Conservation (phyloP, 2,888 invertebrate species). For the Zaprionus bogoriensis region DNA sequence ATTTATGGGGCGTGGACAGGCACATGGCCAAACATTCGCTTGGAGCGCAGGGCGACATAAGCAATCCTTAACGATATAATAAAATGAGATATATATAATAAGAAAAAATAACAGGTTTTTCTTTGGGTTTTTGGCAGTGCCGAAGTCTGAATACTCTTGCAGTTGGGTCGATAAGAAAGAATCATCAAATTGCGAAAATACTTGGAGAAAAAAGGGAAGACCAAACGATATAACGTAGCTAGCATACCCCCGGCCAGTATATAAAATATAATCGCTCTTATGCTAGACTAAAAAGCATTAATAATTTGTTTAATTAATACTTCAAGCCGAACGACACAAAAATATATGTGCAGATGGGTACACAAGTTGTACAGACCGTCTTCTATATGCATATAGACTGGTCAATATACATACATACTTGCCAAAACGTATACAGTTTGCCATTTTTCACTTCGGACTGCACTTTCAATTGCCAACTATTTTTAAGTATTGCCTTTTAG, state of each 20-base stretch:
- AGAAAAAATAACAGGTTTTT: no score
- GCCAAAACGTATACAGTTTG: background rate
- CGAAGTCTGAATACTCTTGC: background rate
- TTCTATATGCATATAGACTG: background rate
- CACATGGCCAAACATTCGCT: slow-evolving; percentile 64
- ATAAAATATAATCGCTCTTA: background rate
- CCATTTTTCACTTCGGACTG: slow-evolving; percentile 4
- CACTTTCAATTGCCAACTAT: slow-evolving; percentile 54
- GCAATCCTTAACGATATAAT: slow-evolving; percentile 28
- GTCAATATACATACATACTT: background rate
- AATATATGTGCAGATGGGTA: background rate
- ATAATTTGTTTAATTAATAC: slow-evolving; percentile 32
- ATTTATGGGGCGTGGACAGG: slow-evolving; percentile 74
- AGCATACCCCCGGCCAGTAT: background rate
- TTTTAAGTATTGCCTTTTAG: slow-evolving; percentile 38
- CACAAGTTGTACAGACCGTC: background rate
- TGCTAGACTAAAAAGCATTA: slow-evolving; percentile 25
- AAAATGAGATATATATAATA: slow-evolving; percentile 7
- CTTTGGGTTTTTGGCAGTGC: background rate
- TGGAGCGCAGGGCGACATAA: slow-evolving; percentile 6
- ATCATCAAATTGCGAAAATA: no score
- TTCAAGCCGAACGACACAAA: background rate
- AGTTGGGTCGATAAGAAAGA: background rate
- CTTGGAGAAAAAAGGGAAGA: no score
- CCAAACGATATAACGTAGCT: background rate